A percentile compares a stretch with the other conserved stretches of the same genome.
These are phyloP conservation scores for Siniperca obscura DNA, from an alignment of 2,797 vertebrate genomes.

Conservation along the genomic window DNA sequence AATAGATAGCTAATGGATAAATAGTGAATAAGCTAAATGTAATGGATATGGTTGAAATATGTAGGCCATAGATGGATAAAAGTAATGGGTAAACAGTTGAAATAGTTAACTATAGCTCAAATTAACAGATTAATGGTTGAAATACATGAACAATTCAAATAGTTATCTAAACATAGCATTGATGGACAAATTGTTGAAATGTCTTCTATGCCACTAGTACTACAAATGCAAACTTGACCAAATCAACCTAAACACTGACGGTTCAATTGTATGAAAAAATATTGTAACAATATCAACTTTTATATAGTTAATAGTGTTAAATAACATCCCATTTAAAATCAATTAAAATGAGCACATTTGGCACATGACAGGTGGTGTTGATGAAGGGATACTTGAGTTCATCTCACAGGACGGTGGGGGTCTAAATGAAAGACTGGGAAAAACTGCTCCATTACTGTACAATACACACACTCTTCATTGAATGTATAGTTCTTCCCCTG, in stretches of 20 bases:
- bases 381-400: background rate
- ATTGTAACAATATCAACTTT: background rate
- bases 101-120: too few relatives aligned
- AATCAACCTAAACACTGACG: constrained; percentile 14
- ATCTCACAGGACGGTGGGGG: background rate
- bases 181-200: background rate
- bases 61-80: background rate
- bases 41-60: background rate
- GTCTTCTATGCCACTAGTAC: background rate
- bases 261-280: background rate
- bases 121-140: background rate
- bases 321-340: background rate
- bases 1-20: background rate
- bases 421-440: background rate
- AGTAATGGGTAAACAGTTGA: too few relatives aligned
- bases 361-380: background rate
- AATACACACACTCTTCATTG: background rate
- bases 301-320: background rate
- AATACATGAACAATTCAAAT: too few relatives aligned
- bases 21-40: background rate
- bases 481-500: background rate
- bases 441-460: background rate
- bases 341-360: background rate
- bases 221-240: background rate
- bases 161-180: too few relatives aligned